phyloP scores from a whole-genome alignment of 2,113 vertebrate species.

The Petaurus breviceps region DNA sequence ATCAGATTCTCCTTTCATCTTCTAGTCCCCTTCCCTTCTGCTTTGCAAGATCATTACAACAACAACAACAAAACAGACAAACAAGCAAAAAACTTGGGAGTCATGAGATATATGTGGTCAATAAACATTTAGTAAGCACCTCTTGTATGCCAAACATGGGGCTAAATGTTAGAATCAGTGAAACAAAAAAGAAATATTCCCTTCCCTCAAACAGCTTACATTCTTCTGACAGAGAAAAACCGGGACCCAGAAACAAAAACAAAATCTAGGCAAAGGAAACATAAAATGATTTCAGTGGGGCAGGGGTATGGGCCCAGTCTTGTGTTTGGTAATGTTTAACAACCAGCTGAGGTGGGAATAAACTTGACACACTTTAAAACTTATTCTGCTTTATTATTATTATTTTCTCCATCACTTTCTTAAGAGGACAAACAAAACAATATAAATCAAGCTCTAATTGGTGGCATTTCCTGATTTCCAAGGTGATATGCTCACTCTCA shows the following conservation, averaged over 20 bases:
- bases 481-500: not conserved
- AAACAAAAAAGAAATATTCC: not conserved
- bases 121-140: not conserved
- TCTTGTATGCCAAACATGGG: not conserved
- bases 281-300: not conserved
- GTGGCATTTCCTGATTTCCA: not conserved
- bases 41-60: not conserved
- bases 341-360: not conserved
- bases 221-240: not conserved
- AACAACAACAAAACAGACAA: not conserved
- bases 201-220: not conserved
- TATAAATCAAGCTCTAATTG: not conserved
- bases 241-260: not conserved
- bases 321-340: not conserved
- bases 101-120: not conserved
- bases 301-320: not conserved
- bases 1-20: not conserved
- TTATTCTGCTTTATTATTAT: not conserved
- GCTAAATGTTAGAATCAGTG: not conserved
- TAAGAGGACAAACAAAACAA: not conserved
- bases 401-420: not conserved
- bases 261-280: not conserved
- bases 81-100: not conserved
- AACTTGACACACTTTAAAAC: not conserved
- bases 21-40: not conserved